Conservation (phyloP, 2,113 vertebrate species). For the Odobenus rosmarus region DNA sequence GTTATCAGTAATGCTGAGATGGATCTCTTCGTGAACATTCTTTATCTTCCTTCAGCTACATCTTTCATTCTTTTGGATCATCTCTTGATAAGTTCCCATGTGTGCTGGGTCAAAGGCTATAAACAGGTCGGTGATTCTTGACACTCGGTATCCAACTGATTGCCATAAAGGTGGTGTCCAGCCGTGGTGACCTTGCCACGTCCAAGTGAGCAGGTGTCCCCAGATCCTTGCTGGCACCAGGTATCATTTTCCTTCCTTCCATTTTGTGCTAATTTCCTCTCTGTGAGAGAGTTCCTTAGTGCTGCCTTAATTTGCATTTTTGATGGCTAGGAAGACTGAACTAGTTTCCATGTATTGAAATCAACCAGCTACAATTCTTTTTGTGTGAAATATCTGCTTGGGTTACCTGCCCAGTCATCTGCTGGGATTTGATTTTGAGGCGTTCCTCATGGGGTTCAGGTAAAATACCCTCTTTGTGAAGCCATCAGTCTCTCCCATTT, state of each 20-base stretch:
- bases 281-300: not conserved
- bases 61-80: not conserved
- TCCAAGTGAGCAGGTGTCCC: not conserved
- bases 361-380: not conserved
- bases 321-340: not conserved
- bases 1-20: not conserved
- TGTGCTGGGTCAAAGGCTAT: not conserved
- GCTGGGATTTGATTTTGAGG: not conserved
- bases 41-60: not conserved
- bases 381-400: not conserved
- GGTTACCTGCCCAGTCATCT: not conserved
- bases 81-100: not conserved
- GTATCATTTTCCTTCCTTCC: not conserved
- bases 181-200: fast-evolving
- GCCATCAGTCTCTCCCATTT: not conserved
- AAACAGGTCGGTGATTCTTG: too few species aligned
- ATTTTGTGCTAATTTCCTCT: not conserved
- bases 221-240: not conserved
- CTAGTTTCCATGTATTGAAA: not conserved
- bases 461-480: not conserved
- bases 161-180: too few species aligned
- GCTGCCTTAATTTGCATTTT: not conserved
- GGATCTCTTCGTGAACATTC: not conserved
- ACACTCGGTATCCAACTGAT: not conserved
- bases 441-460: not conserved